Base-by-base conservation (phyloP, 1,140 invertebrate genomes). In the Varroa destructor region DNA sequence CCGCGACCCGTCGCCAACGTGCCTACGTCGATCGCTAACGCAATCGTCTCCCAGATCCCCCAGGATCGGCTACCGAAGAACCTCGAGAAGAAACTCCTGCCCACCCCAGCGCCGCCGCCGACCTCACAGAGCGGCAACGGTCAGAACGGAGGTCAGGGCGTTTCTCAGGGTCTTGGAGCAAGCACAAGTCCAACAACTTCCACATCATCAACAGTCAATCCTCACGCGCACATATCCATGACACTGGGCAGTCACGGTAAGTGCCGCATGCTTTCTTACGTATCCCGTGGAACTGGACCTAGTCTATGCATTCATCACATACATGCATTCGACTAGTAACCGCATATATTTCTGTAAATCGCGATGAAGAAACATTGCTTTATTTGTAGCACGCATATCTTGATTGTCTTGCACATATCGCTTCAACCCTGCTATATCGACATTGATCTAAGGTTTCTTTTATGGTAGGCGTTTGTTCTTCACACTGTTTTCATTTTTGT, bases 41-140 rank as follows among this genome's bases (percentile, higher is more conserved):
- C 76, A 5, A 76, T 77, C 58, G 74, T 77, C 1, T 74, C 75
- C 14, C 75, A 75, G 71, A 72, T 77, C 67, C 77, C 77, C 70
- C 76, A 77, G 56, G 75, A 75, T 51, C 72, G 77, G 71, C 67
- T 77, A 56, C 77, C 77, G 70, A 75, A 74, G 51, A 75, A 77
- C 73, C 71, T 77, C n/a, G 77, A 77, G 37, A 75, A 77, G 61
- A 77, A 77, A 55, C 56, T 76, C n/a, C 71, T 76, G 43, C 75
- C 75, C 36, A 76, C 74, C 1, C 74, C 73, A 10, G 43, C 40
- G 40, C 61, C 61, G 61, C 46, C 61, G 61, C 40, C 61, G 12
- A 67, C 40, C 14, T 12, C 40, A 43, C 61, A 67, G 46, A 36
- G 61, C 46, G 46, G 46, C 46, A 51, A 51, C 46, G 46, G 46